Conservation (phyloP, 2,797 vertebrate species). For the Galaxias olidus region DNA sequence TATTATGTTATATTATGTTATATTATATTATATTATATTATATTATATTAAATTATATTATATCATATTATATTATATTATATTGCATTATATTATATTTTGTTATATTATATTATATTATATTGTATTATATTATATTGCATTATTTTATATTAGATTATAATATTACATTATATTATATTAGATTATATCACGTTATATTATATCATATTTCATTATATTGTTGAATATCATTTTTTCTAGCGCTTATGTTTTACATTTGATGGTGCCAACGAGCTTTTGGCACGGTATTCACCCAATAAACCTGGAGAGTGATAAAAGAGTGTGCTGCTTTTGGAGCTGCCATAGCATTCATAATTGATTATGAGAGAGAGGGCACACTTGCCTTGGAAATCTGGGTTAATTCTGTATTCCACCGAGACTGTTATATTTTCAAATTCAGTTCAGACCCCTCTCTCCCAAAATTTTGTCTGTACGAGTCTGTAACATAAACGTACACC, state of each 20-base stretch:
- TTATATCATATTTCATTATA: conserved; percentile 8
- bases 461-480: too few relatives aligned
- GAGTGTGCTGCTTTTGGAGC: conserved; percentile 49
- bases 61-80: too few relatives aligned
- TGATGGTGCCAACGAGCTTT: conserved; percentile 30
- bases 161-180: background rate
- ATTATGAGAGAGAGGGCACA: conserved; percentile 45
- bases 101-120: too few relatives aligned
- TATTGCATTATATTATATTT: too few relatives aligned
- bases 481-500: too few relatives aligned
- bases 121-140: too few relatives aligned
- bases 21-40: background rate
- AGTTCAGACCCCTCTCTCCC: too few relatives aligned
- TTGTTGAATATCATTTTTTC: conserved; percentile 27
- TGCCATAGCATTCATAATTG: conserved; percentile 57
- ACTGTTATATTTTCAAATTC: too few relatives aligned
- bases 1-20: too few relatives aligned
- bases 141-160: background rate
- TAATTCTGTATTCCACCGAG: too few relatives aligned
- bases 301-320: conserved; percentile 59
- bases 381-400: conserved; percentile 17
- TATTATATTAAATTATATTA: background rate
- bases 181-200: conserved; percentile 8
- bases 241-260: conserved; percentile 24
- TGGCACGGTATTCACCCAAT: conserved; percentile 44